phyloP scores from a whole-genome alignment of 2,113 vertebrate species.

The Crotalus horridus region DNA sequence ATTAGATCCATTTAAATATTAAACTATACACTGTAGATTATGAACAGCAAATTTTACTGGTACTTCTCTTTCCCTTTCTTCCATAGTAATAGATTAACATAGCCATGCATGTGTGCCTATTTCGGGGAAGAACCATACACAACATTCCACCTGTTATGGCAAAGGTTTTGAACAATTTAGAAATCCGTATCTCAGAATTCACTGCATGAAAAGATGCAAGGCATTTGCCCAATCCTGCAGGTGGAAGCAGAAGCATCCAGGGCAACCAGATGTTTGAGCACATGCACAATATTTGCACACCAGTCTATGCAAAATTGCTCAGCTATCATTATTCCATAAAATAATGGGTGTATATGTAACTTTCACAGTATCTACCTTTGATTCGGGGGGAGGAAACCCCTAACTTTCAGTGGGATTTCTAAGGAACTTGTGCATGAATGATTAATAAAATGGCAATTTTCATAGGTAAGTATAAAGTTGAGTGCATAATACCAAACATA shows the following conservation, averaged over 20 bases:
- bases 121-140: slow-evolving; percentile 54
- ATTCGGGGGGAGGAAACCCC: slow-evolving; percentile 53
- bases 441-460: slow-evolving; percentile 79
- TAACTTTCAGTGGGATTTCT: slow-evolving; percentile 55
- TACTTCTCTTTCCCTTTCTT: slow-evolving; percentile 43
- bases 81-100: slow-evolving; percentile 61
- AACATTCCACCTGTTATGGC: slow-evolving; percentile 59
- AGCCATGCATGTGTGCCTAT: slow-evolving; percentile 56
- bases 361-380: slow-evolving; percentile 66
- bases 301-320: slow-evolving; percentile 55
- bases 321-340: slow-evolving; percentile 61
- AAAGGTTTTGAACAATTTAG: slow-evolving; percentile 41
- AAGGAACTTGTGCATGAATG: slow-evolving; percentile 71
- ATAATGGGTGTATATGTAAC: slow-evolving; percentile 49
- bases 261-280: slow-evolving; percentile 46
- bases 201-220: slow-evolving; percentile 20
- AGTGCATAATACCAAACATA: slow-evolving; percentile 73
- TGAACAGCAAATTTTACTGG: slow-evolving; percentile 69
- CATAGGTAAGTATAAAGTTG: slow-evolving; percentile 74
- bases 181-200: slow-evolving; percentile 39
- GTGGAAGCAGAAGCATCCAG: slow-evolving; percentile 49
- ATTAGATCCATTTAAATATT: slow-evolving; percentile 72
- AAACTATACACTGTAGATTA: slow-evolving; percentile 66
- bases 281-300: slow-evolving; percentile 55
- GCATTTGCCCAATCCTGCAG: slow-evolving; percentile 13